Evolutionary conservation across 2,888 invertebrate genomes (phyloP).

Genomic region (Xestia rhomboidea): DNA sequence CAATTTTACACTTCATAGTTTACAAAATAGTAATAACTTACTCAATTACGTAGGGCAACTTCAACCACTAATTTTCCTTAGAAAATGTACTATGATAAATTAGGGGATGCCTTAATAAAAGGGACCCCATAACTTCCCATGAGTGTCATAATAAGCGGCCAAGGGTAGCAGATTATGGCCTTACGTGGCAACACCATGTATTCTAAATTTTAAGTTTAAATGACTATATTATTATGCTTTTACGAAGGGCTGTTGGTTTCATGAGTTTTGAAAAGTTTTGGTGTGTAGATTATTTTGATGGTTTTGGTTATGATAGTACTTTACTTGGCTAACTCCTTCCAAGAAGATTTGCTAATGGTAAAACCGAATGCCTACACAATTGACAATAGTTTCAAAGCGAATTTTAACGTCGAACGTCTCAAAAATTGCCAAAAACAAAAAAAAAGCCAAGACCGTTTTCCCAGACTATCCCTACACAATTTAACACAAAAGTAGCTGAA

Average conservation of each 20-base stretch:
- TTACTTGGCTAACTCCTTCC: neutral
- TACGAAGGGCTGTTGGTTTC: neutral
- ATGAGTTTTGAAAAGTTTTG: slow-evolving; percentile 11
- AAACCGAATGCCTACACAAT: neutral
- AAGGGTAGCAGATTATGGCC: slow-evolving; percentile 8
- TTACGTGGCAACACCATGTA: slow-evolving; percentile 10
- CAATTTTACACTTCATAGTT: neutral
- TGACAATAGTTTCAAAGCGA: neutral
- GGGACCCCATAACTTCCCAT: slow-evolving; percentile 28
- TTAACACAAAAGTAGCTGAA: slow-evolving; percentile 68
- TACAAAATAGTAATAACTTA: neutral
- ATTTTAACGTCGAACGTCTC: neutral
- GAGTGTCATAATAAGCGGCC: slow-evolving; percentile 25
- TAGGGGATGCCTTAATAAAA: slow-evolving; percentile 32
- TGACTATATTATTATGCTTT: slow-evolving; percentile 7
- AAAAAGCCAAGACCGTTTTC: neutral
- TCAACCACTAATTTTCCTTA: slow-evolving; percentile 15
- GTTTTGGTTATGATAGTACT: neutral
- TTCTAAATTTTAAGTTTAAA: slow-evolving; percentile 32
- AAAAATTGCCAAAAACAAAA: neutral
- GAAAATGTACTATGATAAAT: slow-evolving; percentile 38
- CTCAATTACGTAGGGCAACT: slow-evolving; percentile 17
- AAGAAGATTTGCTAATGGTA: neutral
- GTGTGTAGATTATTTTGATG: neutral
- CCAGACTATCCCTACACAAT: slow-evolving; percentile 32